These are phyloP conservation scores for Delia radicum DNA, from an alignment of 1,140 invertebrate species.

Conservation along the genomic window DNA sequence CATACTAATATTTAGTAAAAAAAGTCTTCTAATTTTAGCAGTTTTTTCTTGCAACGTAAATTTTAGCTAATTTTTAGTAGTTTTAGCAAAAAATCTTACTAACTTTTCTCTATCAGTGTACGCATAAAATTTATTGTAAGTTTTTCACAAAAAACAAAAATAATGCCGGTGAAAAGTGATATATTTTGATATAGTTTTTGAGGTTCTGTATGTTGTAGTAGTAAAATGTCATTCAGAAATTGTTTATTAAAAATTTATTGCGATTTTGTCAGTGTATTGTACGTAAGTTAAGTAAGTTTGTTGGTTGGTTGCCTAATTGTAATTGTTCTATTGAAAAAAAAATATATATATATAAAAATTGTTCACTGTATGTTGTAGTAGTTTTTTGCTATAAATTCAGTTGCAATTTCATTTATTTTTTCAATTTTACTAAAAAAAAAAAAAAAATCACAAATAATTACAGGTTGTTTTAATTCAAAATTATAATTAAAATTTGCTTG, in stretches of 20 bases:
- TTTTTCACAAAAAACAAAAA: no score
- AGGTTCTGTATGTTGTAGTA: background rate
- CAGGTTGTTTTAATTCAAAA: background rate
- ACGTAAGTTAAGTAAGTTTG: background rate
- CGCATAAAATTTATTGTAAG: no score
- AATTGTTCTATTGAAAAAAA: no score
- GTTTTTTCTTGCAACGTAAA: no score
- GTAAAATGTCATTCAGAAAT: background rate
- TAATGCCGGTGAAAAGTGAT: constrained; percentile 9
- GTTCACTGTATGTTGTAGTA: background rate
- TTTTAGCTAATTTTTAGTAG: no score
- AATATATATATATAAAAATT: no score
- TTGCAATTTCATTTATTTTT: background rate
- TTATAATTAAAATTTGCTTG: background rate
- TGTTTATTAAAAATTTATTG: background rate
- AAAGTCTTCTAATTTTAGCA: no score
- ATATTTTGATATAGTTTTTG: background rate
- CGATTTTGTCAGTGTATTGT: background rate
- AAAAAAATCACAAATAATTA: background rate
- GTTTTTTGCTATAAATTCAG: background rate
- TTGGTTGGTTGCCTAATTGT: background rate
- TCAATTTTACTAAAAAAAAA: background rate
- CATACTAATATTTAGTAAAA: no score
- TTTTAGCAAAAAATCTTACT: no score
- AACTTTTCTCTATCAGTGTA: background rate